Evolutionary conservation across 2,113 vertebrate species (phyloP), one percentile per base, ranked within the genome.

Genomic region (Seriola quinqueradiata): DNA sequence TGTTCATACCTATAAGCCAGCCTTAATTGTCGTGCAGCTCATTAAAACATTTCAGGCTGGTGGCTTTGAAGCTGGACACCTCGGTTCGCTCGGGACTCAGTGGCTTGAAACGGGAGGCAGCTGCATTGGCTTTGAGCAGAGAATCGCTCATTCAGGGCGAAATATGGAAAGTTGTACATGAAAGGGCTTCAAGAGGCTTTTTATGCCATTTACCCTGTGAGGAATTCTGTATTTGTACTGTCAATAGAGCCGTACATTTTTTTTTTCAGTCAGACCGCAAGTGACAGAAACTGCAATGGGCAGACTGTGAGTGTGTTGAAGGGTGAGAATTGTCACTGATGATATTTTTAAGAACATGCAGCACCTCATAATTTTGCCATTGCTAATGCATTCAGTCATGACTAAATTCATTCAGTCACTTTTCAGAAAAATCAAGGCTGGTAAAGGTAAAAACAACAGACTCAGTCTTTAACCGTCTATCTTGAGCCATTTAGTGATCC

Each of bases 21-120:
- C 63, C 58, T 13, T 81, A 86, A 82, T 84, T 87, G 82, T 65
- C 52, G 70, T 68, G 28, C 67, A 38, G 79, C 77, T 91, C 73
- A 68, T 89, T 79, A 75, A 82, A 83, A 75, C 58, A 25, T 81
- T 21, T 73, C 11, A 57, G 68, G 36, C 46, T 34, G n/a, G 36
- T 59, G 54, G 66, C 52, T 88, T 84, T 84, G 60, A 77, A 61
- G 75, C 75, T 21, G 79, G 80, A 83, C 83, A 44, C 73, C 5
- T 34, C n/a, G 70, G 55, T 69, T 66, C 8, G 38, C 79, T 67
- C 8, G 64, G 72, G 81, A 70, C 52, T 79, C 25, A 1, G 34
- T 52, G 46, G 86, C 36, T 72, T n/a, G 58, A 25, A 79, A 79
- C 72, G 73, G 74, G 58, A 72, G 60, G 75, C 81, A 78, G 70